Conservation (phyloP, 2,888 invertebrate genomes). For the Antheraea assamensis region DNA sequence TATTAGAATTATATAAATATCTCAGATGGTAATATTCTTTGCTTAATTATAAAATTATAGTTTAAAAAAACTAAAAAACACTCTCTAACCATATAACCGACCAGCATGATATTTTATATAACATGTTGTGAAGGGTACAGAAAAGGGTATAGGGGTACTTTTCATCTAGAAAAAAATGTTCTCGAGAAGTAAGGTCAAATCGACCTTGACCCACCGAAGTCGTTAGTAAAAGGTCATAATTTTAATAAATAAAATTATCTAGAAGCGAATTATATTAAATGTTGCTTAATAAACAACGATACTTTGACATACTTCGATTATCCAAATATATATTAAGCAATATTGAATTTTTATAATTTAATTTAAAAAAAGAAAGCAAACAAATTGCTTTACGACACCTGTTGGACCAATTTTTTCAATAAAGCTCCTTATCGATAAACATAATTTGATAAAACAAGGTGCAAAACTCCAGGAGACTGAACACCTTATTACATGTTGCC, state of each 20-base stretch:
- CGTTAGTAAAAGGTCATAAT: too few relatives aligned
- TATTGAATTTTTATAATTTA: conserved; percentile 11
- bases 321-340: not conserved
- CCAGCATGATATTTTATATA: too few relatives aligned
- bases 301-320: not conserved
- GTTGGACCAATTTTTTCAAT: conserved; percentile 60
- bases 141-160: too few relatives aligned
- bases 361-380: conserved; percentile 31
- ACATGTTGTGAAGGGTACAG: too few relatives aligned
- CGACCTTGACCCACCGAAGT: too few relatives aligned
- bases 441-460: conserved; percentile 73
- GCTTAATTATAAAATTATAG: too few relatives aligned
- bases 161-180: too few relatives aligned
- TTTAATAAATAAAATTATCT: too few relatives aligned
- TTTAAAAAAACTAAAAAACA: too few relatives aligned
- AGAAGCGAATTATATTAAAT: too few relatives aligned
- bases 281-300: not conserved
- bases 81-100: too few relatives aligned
- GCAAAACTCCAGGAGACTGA: conserved; percentile 66
- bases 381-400: conserved; percentile 55
- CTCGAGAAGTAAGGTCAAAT: too few relatives aligned
- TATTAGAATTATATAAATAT: not conserved
- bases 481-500: conserved; percentile 68
- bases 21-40: not conserved
- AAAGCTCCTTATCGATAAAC: conserved; percentile 50